These are phyloP conservation scores for Vulpes ferrilata DNA, from an alignment of 2,113 vertebrate species.

Conservation along the genomic window DNA sequence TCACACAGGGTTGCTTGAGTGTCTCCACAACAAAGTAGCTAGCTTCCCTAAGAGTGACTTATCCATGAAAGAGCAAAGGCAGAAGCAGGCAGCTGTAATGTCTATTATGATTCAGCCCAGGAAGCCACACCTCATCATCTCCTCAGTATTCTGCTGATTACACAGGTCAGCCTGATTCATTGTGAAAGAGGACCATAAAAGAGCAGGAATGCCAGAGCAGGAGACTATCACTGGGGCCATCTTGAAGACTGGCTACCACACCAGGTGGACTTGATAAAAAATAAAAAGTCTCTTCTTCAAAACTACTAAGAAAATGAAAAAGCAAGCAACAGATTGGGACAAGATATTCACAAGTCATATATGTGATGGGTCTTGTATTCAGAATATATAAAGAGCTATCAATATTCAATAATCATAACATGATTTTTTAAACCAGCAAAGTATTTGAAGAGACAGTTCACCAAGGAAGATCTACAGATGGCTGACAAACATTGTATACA, in stretches of 20 bases:
- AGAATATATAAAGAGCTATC: not conserved
- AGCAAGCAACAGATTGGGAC: not conserved
- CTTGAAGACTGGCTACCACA: not conserved
- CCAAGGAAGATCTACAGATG: not conserved
- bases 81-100: not conserved
- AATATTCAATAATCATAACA: not conserved
- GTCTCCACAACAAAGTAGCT: not conserved
- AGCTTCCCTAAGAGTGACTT: not conserved
- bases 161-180: not conserved
- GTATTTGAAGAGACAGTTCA: not conserved
- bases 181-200: not conserved
- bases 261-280: not conserved
- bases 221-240: not conserved
- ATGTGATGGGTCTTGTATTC: not conserved
- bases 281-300: not conserved
- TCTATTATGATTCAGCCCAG: not conserved
- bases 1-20: not conserved
- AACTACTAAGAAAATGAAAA: conserved; percentile 23
- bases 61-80: not conserved
- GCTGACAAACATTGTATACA: not conserved
- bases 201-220: not conserved
- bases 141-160: not conserved
- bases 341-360: not conserved
- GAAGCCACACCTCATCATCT: not conserved
- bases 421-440: not conserved